Evolutionary conservation across 1,140 invertebrate species (phyloP), one percentile per base, ranked within the genome.

Genomic region (Drosophila eugracilis): DNA sequence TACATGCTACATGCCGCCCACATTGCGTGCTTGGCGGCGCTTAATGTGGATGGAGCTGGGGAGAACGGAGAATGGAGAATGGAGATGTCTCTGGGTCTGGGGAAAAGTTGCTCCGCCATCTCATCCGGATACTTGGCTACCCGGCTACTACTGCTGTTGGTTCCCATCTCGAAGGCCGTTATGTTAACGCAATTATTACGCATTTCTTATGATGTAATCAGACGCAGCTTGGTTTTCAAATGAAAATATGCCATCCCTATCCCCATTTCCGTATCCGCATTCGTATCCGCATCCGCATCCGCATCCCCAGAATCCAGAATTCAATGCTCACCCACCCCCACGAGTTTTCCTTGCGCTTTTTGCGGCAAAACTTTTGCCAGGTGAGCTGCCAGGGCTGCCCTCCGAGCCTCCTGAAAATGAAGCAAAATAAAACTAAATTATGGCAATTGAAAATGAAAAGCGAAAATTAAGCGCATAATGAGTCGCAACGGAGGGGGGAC

Each of bases 391-490:
- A 4, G 21, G n/a, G 21, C 26, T 2, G 7, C 34, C 32, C 14
- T 17, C 21, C 26, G n/a, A 12, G 15, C 21, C 36, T 6, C 21
- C 22, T 52, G 52, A 88, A 78, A 88, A 88, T 81, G 67, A 81
- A 88, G 78, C 70, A 77, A 83, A 88, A 88, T 88, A 88, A 88
- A 88, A 88, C 83, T 88, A 86, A 90, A 90, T 90, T 90, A 89
- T 89, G 75, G 89, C 89, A 90, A 90, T 90, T 90, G 89, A 90
- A 90, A 90, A 90, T 90, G 80, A 90, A 90, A 90, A 89, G 89
- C 81, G 78, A 90, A 90, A 90, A 89, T 90, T 90, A 90, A 90
- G 78, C 89, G 69, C 63, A 90, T 90, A 90, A 90, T 86, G 84
- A 86, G 70, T 69, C 63, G 75, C 76, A 78, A 19, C 50, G 15